A percentile compares a stretch with the other conserved stretches of the same genome.
phyloP scores from a whole-genome alignment of 2,888 invertebrate species.

The Harpalus rufipes region DNA sequence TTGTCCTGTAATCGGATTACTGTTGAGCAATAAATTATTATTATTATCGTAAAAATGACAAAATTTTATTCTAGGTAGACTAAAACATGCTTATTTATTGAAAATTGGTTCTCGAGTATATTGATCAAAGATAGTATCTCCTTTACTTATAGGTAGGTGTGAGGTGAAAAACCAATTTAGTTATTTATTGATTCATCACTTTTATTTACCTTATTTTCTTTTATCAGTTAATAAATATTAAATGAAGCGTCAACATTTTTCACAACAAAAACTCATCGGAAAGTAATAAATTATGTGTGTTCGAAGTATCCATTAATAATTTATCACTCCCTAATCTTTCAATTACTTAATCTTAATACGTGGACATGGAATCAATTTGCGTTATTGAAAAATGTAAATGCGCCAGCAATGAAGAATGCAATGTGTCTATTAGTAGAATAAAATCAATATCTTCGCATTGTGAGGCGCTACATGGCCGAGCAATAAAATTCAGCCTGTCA shows the following conservation, averaged over 20 bases:
- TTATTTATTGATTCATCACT: no score
- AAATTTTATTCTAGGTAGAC: no score
- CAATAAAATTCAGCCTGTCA: slow-evolving; percentile 56
- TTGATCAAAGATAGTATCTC: no score
- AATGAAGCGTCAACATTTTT: neutral
- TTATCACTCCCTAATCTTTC: neutral
- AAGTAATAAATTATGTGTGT: neutral
- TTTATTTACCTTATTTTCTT: no score
- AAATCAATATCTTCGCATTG: slow-evolving; percentile 58
- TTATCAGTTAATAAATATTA: neutral
- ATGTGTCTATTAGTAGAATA: slow-evolving; percentile 58
- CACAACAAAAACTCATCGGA: neutral
- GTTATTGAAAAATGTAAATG: slow-evolving; percentile 13
- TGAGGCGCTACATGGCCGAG: slow-evolving; percentile 50
- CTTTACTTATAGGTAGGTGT: no score
- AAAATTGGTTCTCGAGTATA: no score
- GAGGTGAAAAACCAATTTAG: no score
- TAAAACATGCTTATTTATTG: no score
- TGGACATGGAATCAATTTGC: slow-evolving; percentile 5
- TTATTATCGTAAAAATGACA: no score
- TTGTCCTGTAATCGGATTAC: no score
- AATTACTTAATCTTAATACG: slow-evolving; percentile 2
- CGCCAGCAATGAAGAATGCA: slow-evolving; percentile 21
- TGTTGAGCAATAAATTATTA: no score
- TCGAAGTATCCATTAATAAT: neutral